Conservation (phyloP, 2,113 vertebrate genomes). For the Sisor rabdophorus region DNA sequence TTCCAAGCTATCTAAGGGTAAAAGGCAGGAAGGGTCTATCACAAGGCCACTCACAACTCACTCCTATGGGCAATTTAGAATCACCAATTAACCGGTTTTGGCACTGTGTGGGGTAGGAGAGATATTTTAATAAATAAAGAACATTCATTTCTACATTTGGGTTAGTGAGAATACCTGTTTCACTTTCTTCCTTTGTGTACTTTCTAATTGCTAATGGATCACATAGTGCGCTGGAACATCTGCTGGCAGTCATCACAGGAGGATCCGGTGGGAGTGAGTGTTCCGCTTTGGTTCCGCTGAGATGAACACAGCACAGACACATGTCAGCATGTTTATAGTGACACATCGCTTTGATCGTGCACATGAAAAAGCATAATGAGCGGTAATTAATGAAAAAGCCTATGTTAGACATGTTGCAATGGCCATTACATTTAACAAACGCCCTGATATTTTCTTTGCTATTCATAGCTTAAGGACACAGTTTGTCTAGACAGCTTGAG, state of each 20-base stretch:
- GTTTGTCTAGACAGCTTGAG: not conserved
- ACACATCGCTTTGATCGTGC: constrained; percentile 27
- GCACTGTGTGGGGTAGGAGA: too few relatives aligned
- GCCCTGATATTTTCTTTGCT: not conserved
- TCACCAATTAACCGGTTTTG: too few relatives aligned
- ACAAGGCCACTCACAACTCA: too few relatives aligned
- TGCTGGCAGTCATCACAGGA: constrained; percentile 14
- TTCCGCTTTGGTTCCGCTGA: constrained; percentile 13
- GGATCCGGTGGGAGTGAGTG: constrained; percentile 12
- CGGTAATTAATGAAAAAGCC: constrained; percentile 17
- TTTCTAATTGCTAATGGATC: constrained; percentile 40
- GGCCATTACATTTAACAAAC: not conserved
- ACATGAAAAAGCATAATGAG: constrained; percentile 16
- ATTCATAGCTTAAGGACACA: not conserved
- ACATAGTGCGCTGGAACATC: constrained; percentile 22
- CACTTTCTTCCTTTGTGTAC: constrained; percentile 20
- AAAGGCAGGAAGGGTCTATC: too few relatives aligned
- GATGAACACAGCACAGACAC: constrained; percentile 14
- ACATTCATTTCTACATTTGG: not conserved
- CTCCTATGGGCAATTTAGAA: too few relatives aligned
- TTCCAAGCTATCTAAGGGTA: too few relatives aligned
- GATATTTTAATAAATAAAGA: not conserved
- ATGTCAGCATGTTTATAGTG: constrained; percentile 26
- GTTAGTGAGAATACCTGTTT: not conserved
- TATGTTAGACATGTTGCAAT: not conserved